These are phyloP conservation scores for Sebastes elongatus DNA, from an alignment of 2,797 vertebrate species.

Conservation along the genomic window DNA sequence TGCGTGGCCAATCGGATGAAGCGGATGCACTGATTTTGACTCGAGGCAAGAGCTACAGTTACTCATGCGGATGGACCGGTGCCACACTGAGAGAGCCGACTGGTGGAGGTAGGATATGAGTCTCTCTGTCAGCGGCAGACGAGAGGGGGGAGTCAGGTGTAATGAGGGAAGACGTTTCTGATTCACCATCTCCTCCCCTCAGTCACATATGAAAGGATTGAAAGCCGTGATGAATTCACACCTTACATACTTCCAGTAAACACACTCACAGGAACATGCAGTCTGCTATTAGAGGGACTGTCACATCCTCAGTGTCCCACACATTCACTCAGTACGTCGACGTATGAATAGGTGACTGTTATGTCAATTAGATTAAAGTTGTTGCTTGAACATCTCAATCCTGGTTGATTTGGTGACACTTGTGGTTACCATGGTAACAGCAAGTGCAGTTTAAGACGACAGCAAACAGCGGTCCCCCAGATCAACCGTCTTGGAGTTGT, in stretches of 20 bases:
- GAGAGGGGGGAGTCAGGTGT: slow-evolving; percentile 30
- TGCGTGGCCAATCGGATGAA: slow-evolving; percentile 66
- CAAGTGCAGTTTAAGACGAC: not conserved
- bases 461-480: not conserved
- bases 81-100: slow-evolving; percentile 31
- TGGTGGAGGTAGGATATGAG: slow-evolving; percentile 52
- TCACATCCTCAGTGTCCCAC: not conserved
- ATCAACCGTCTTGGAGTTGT: not conserved
- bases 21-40: slow-evolving; percentile 54
- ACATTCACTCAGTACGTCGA: not conserved
- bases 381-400: not conserved
- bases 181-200: slow-evolving; percentile 38
- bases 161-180: slow-evolving; percentile 58
- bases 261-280: not conserved
- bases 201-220: slow-evolving; percentile 40
- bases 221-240: slow-evolving; percentile 35
- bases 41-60: slow-evolving; percentile 52
- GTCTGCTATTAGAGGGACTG: not conserved
- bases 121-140: slow-evolving; percentile 41
- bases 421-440: slow-evolving; percentile 19
- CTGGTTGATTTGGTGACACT: not conserved
- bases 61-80: slow-evolving; percentile 46
- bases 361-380: not conserved
- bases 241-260: not conserved
- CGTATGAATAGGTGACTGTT: not conserved